A percentile compares a stretch with the other conserved stretches of the same genome.
These are phyloP conservation scores for Stictonetta naevosa DNA, from an alignment of 2,113 vertebrate species.

Conservation along the genomic window DNA sequence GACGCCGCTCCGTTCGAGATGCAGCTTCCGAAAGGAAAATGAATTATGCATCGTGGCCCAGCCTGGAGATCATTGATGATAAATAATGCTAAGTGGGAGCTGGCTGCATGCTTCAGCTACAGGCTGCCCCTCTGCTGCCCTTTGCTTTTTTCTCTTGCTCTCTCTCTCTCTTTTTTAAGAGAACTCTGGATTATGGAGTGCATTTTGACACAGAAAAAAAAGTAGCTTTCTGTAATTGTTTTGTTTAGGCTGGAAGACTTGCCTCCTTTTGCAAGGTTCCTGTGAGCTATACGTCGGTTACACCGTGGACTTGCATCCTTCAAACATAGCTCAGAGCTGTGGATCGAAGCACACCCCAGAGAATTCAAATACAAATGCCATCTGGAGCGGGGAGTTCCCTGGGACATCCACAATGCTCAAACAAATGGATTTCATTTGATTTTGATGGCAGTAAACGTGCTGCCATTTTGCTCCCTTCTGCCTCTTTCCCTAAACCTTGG, in stretches of 20 bases:
- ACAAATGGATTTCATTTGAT: not conserved
- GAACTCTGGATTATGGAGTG: not conserved
- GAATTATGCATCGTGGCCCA: slow-evolving; percentile 73
- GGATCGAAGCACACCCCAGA: not conserved
- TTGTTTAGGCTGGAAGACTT: not conserved
- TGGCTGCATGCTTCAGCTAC: not conserved
- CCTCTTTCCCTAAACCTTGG: not conserved
- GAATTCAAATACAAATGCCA: not conserved
- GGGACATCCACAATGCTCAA: not conserved
- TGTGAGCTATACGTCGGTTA: not conserved
- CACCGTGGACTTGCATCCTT: not conserved
- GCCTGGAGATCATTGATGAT: slow-evolving; percentile 58
- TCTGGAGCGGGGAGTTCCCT: not conserved
- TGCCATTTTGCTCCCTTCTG: accelerated
- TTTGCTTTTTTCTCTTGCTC: not conserved
- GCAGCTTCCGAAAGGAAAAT: not conserved
- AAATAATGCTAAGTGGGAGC: slow-evolving; percentile 70
- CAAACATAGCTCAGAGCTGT: accelerated
- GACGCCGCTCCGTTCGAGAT: not conserved
- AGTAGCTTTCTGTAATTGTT: not conserved
- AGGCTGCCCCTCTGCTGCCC: not conserved
- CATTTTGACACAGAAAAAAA: not conserved
- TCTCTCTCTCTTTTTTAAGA: not conserved
- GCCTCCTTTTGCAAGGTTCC: not conserved
- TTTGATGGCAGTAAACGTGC: not conserved